These are phyloP conservation scores for Argopecten irradians DNA, from an alignment of 1,140 invertebrate genomes.

Conservation along the genomic window DNA sequence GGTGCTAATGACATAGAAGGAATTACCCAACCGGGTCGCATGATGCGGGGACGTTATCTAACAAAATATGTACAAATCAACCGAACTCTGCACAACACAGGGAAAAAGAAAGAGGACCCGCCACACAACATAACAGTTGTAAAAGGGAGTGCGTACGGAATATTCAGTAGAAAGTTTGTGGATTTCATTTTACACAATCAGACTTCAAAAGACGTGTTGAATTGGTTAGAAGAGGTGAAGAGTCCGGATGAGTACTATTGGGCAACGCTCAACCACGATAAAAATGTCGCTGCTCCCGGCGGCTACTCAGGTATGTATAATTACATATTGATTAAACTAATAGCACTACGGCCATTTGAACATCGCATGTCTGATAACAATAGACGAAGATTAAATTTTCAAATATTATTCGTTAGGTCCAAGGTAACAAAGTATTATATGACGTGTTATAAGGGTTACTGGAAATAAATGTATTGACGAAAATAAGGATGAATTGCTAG, in stretches of 20 bases:
- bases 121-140: conserved; percentile 64
- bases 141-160: conserved; percentile 68
- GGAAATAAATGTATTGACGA: too few species aligned
- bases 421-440: too few species aligned
- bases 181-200: conserved; percentile 59
- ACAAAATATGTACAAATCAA: neutral
- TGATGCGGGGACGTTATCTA: conserved; percentile 33
- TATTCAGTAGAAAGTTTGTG: conserved; percentile 65
- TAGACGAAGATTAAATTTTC: too few species aligned
- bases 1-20: conserved; percentile 50
- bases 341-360: too few species aligned
- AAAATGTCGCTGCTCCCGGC: conserved; percentile 38
- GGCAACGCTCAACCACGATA: conserved; percentile 51
- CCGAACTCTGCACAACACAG: neutral
- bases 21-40: conserved; percentile 36
- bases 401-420: too few species aligned
- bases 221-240: conserved; percentile 61
- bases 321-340: conserved; percentile 21
- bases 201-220: conserved; percentile 55
- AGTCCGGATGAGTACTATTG: conserved; percentile 70
- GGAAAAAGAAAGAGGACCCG: conserved; percentile 33
- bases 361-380: too few species aligned
- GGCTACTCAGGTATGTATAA: conserved; percentile 35
- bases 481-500: too few species aligned
- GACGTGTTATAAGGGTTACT: too few species aligned